These are phyloP conservation scores for Heptranchias perlo DNA, from an alignment of 2,113 vertebrate genomes.

Conservation along the genomic window DNA sequence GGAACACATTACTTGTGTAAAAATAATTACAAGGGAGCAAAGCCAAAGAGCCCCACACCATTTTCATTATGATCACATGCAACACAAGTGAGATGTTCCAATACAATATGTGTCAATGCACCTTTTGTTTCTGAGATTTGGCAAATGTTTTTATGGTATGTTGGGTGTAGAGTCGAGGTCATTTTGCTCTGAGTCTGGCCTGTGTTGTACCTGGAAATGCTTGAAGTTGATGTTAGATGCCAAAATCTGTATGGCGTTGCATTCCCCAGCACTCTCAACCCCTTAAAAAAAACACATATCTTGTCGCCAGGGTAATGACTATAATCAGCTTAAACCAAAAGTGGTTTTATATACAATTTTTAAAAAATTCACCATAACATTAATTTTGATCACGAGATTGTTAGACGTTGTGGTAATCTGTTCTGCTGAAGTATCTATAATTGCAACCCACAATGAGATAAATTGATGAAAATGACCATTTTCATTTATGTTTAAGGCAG, in stretches of 20 bases:
- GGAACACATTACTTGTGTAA: background rate
- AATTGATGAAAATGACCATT: background rate
- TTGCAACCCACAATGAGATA: background rate
- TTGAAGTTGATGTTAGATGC: background rate
- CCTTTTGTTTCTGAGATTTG: background rate
- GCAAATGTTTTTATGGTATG: background rate
- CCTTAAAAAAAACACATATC: background rate
- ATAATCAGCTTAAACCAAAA: background rate
- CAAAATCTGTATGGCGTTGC: background rate
- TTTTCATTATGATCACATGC: background rate
- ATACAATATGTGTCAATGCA: background rate
- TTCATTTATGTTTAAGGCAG: background rate
- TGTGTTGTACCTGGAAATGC: background rate
- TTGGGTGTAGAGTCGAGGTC: background rate
- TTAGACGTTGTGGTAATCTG: background rate
- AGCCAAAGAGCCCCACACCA: background rate
- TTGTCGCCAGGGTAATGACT: background rate
- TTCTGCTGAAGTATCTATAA: background rate
- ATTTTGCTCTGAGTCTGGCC: background rate
- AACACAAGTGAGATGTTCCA: background rate
- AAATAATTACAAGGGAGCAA: background rate
- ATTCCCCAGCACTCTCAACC: background rate
- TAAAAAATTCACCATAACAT: background rate
- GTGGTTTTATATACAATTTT: background rate
- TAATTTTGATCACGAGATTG: background rate